Evolutionary conservation across 2,888 invertebrate species (phyloP).

Genomic region (Tethea ocularis): DNA sequence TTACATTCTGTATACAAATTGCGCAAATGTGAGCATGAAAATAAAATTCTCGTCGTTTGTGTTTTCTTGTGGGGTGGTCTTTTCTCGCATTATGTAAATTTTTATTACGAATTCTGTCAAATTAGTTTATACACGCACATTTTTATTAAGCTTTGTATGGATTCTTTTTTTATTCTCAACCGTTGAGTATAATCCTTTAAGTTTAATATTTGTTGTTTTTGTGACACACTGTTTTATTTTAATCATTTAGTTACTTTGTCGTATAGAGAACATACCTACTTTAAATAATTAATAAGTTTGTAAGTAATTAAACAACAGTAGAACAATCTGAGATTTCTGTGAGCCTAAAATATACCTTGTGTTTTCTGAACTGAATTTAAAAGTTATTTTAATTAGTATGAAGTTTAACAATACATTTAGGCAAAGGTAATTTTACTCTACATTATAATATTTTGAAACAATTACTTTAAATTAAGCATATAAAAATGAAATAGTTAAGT

Average conservation of each 20-base stretch:
- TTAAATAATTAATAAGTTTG: too few species aligned
- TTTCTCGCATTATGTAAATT: constrained; percentile 78
- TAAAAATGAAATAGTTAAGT: constrained; percentile 26
- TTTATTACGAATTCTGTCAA: constrained; percentile 73
- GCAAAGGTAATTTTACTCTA: too few species aligned
- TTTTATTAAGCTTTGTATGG: constrained; percentile 55
- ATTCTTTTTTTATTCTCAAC: constrained; percentile 31
- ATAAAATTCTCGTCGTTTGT: constrained; percentile 78
- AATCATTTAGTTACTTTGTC: too few species aligned
- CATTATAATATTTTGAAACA: too few species aligned
- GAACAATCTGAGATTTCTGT: too few species aligned
- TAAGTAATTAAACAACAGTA: too few species aligned
- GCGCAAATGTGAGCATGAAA: constrained; percentile 79
- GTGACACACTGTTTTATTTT: too few species aligned
- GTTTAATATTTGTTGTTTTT: constrained; percentile 19
- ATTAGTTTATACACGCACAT: constrained; percentile 69
- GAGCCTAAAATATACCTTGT: too few species aligned
- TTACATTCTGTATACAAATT: constrained; percentile 82
- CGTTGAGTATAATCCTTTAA: constrained; percentile 5
- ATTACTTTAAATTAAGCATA: background rate
- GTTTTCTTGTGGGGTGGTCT: constrained; percentile 72
- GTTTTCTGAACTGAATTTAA: too few species aligned
- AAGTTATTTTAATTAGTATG: too few species aligned
- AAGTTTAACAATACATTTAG: too few species aligned
- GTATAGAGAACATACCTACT: too few species aligned